phyloP scores from a whole-genome alignment of 2,888 invertebrate genomes.

The Cheilosia soror region DNA sequence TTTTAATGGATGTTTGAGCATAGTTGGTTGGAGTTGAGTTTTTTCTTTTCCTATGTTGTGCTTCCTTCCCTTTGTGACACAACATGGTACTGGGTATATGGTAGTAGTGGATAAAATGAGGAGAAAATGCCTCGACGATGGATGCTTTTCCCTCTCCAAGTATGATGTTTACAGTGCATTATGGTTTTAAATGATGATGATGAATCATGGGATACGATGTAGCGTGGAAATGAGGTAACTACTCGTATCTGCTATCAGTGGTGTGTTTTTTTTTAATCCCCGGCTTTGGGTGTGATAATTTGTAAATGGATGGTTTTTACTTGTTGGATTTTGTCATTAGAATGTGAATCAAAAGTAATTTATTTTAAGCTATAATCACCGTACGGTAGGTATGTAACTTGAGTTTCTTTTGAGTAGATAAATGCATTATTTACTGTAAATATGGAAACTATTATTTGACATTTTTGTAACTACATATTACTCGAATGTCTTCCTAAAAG shows the following conservation, averaged over 20 bases:
- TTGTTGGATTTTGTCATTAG: slow-evolving; percentile 14
- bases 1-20: slow-evolving; percentile 67
- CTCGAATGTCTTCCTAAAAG: no score
- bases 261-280: slow-evolving; percentile 10
- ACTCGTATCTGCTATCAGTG: slow-evolving; percentile 32
- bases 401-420: no score
- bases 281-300: slow-evolving; percentile 24
- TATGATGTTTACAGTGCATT: slow-evolving; percentile 56
- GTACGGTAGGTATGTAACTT: no score
- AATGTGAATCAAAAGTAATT: neutral
- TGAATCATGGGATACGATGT: slow-evolving; percentile 46
- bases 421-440: no score
- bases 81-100: neutral
- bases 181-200: slow-evolving; percentile 34
- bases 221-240: slow-evolving; percentile 32
- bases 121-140: slow-evolving; percentile 16
- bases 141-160: slow-evolving; percentile 43
- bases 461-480: no score
- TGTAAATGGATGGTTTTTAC: slow-evolving; percentile 8
- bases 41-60: neutral
- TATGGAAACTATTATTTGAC: no score
- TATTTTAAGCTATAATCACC: no score
- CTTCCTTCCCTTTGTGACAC: slow-evolving; percentile 39
- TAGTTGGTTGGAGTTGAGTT: slow-evolving; percentile 38
- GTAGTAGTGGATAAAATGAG: slow-evolving; percentile 38